phyloP scores from a whole-genome alignment of 2,888 invertebrate genomes.

The Eupithecia pulchellata region DNA sequence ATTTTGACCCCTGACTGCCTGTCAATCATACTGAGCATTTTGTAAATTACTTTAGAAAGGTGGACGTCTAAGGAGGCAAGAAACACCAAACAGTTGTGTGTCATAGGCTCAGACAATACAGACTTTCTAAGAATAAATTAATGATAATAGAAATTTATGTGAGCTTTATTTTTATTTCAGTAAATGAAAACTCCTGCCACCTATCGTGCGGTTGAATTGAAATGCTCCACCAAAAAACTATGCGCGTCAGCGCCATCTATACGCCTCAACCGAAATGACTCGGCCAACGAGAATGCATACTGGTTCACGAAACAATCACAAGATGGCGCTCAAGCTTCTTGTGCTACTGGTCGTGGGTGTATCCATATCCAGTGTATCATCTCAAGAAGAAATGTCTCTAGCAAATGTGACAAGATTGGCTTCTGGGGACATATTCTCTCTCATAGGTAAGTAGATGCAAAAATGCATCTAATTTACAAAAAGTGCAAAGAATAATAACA shows the following conservation, averaged over 20 bases:
- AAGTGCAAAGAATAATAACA: no score
- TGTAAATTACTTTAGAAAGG: conserved; percentile 27
- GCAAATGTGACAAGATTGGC: conserved; percentile 85
- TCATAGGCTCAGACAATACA: not conserved
- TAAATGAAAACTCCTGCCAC: conserved; percentile 47
- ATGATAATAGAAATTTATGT: not conserved
- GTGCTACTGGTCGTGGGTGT: conserved; percentile 51
- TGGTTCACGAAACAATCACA: conserved; percentile 42
- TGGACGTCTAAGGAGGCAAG: conserved; percentile 1
- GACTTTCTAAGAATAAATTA: conserved; percentile 6
- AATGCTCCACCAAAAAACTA: conserved; percentile 37
- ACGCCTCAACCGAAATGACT: conserved; percentile 52
- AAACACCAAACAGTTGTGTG: not conserved
- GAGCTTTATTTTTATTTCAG: conserved; percentile 48
- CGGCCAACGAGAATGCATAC: conserved; percentile 38
- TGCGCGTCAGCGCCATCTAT: conserved; percentile 54
- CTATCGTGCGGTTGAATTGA: conserved; percentile 43
- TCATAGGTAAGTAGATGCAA: conserved; percentile 72
- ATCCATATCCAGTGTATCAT: conserved; percentile 50
- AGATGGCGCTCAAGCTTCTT: conserved; percentile 70
- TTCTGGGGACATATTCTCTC: conserved; percentile 86
- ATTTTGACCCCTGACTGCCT: conserved; percentile 31
- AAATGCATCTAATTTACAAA: not conserved
- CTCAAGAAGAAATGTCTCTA: conserved; percentile 71
- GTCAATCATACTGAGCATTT: conserved; percentile 28